Evolutionary conservation across 2,888 invertebrate species (phyloP), one percentile per base, ranked within the genome.

Genomic region (Megastigmus dorsalis): DNA sequence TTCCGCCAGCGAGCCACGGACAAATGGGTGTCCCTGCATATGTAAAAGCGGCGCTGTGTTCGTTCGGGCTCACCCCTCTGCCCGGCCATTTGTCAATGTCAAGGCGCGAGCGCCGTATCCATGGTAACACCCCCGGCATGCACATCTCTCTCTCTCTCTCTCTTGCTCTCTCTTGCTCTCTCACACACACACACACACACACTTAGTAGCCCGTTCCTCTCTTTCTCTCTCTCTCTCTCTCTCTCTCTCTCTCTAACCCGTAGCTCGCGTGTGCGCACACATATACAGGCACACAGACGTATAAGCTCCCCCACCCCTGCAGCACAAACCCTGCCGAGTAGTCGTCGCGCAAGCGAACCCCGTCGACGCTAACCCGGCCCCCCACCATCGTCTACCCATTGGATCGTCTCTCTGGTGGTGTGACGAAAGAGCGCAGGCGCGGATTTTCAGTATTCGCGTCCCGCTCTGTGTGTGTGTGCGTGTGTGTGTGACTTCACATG

Each of bases 21-120:
- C 88, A 88, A 88, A 88, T 88, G 88, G 88, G 86, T 88, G 88
- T 88, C 88, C 85, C 85, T 87, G 88, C 88, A 88, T 88, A 88
- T 88, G 88, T 88, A 88, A 88, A 88, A 88, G 87, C 85, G 83
- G 84, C 86, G 85, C 85, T 87, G 87, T 86, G 85, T 84, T 88
- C 86, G 60, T 43, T 65, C 62, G 70, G 83, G 83, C 83, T 85
- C 86, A 85, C 88, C 88, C 88, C 86, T 77, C 80, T 77, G 78
- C 79, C 85, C 85, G 80, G 85, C 87, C 87, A 88, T 88, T 88
- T 88, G 87, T 88, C 88, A 88, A 87, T 88, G 88, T 88, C 88
- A 86, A 88, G 88, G 88, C 88, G 87, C 87, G 86, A 87, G 88
- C 88, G 86, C 88, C 83, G 88, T 87, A 85, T 77, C 83, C 86